Percentiles rank a stretch among this genome's conserved stretches.
Evolutionary conservation across 2,113 vertebrate species (phyloP).

Genomic region (Sorex araneus): DNA sequence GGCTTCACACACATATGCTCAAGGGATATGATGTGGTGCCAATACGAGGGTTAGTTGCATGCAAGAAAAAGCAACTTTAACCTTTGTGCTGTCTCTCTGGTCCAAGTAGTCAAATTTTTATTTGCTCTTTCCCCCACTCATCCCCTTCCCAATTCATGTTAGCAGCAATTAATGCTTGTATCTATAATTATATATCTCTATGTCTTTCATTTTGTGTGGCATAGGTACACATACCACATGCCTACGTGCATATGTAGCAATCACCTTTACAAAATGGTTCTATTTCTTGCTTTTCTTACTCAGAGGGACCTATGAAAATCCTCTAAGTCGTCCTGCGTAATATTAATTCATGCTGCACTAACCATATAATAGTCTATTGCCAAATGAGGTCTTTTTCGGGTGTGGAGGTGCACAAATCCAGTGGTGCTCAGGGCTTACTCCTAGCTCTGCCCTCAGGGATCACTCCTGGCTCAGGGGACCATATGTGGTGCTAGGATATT

Average conservation of each 20-base stretch:
- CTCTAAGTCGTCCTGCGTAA: neutral
- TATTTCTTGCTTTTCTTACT: neutral
- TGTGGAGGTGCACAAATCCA: too few relatives aligned
- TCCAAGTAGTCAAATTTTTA: neutral
- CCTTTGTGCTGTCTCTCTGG: too few relatives aligned
- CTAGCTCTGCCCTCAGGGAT: too few relatives aligned
- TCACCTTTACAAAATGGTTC: neutral
- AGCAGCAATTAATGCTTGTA: neutral
- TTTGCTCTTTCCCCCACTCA: neutral
- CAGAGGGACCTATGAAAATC: neutral
- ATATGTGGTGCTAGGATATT: too few relatives aligned
- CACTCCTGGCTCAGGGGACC: too few relatives aligned
- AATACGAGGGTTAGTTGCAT: too few relatives aligned
- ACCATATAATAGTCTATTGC: neutral
- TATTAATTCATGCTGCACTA: constrained; percentile 23
- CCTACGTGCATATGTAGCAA: neutral
- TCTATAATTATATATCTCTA: neutral
- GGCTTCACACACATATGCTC: too few relatives aligned
- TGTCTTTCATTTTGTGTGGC: constrained; percentile 25
- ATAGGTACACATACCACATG: neutral
- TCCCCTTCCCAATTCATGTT: neutral
- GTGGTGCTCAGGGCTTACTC: too few relatives aligned
- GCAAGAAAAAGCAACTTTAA: too few relatives aligned
- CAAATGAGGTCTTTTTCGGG: neutral
- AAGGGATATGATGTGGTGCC: too few relatives aligned